Evolutionary conservation across 2,113 vertebrate species (phyloP), one percentile per base, ranked within the genome.

Genomic region (Tangachromis dhanisi): DNA sequence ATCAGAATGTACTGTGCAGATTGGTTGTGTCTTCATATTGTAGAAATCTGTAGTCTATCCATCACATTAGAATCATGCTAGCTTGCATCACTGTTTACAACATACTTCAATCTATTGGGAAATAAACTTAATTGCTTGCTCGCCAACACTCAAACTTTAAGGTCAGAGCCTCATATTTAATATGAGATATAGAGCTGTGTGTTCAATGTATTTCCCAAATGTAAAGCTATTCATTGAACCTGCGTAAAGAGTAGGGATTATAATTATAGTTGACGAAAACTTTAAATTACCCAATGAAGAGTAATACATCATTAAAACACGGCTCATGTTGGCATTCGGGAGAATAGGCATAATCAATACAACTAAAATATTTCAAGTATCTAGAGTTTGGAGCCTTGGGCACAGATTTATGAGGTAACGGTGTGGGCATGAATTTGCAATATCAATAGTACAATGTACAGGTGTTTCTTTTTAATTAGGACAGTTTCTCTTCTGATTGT

Each of bases 281-380:
- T 47, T 84, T 68, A 6, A 45, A 89, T 83, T 63, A 84, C 80
- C 83, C 59, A 61, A 40, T 33, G 42, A 31, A 38, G 29, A 13
- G 83, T 17, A 53, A 49, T 86, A 49, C 59, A 81, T 87, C 71
- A 88, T 83, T 90, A 82, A 85, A 84, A 90, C 47, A 49, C 17
- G 9, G 57, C 4, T 29, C 6, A 13, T 21, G 26, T 26, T 89
- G 85, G 47, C 87, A 88, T 88, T 89, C 29, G 49, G 35, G 19
- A 83, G 38, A 38, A 26, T 40, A 35, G 79, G 84, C 83, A 90
- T 92, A 92, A 92, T 92, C 87, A 86, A 66, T 73, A 57, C 21
- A 73, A 9, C 26, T 85, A 24, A 85, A 87, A 87, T 85, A 42
- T 84, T 79, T 88, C 7, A 89, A 45, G 38, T 59, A 61, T 79